Evolutionary conservation across 2,797 vertebrate genomes (phyloP).

Genomic region (Hydrolagus colliei): DNA sequence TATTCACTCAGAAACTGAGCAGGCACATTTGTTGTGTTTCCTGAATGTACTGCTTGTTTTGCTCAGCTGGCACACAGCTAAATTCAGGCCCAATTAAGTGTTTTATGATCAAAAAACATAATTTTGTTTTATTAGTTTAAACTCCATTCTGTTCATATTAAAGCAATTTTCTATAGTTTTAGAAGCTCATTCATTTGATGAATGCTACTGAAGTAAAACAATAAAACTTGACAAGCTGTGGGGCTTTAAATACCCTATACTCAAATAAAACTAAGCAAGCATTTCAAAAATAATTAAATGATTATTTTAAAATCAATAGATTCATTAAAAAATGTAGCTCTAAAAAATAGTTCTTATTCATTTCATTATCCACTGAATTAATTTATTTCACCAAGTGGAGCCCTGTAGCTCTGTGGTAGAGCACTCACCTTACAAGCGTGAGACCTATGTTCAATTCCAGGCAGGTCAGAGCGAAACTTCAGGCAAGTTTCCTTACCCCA

Average conservation of each 20-base stretch:
- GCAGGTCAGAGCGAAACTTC: too few species aligned
- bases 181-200: background rate
- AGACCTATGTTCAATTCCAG: too few species aligned
- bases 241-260: background rate
- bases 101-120: background rate
- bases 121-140: background rate
- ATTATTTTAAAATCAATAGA: background rate
- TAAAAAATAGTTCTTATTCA: background rate
- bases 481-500: too few species aligned
- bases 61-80: too few species aligned
- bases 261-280: background rate
- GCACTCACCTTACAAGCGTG: too few species aligned
- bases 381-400: background rate
- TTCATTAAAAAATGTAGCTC: background rate
- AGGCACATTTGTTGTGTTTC: too few species aligned
- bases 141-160: background rate
- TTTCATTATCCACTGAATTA: background rate
- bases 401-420: too few species aligned
- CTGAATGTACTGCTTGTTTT: too few species aligned
- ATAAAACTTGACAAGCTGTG: background rate
- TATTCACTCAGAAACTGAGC: too few species aligned
- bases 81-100: too few species aligned
- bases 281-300: conserved; percentile 2
- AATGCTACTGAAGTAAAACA: background rate
- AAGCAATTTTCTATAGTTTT: background rate